Evolutionary conservation across 2,113 vertebrate species (phyloP).

Genomic region (Heptranchias perlo): DNA sequence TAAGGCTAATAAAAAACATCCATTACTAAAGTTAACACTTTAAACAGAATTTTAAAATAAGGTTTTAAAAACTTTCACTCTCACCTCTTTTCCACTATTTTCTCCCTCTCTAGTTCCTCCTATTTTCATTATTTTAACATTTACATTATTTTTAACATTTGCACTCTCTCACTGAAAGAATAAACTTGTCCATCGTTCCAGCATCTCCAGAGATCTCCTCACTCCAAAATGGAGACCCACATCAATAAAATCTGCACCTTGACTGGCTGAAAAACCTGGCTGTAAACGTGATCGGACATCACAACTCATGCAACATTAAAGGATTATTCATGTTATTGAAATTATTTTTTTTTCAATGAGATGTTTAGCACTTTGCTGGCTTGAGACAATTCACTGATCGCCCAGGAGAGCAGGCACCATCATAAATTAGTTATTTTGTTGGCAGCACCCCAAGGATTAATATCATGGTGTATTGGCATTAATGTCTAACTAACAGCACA

Average conservation of each 20-base stretch:
- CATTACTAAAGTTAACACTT: neutral
- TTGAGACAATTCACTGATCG: neutral
- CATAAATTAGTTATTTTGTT: neutral
- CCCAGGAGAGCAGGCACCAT: neutral
- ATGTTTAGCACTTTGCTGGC: neutral
- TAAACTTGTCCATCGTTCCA: neutral
- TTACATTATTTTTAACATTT: neutral
- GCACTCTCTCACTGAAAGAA: neutral
- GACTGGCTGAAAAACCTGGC: neutral
- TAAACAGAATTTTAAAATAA: too few relatives aligned
- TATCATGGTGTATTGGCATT: neutral
- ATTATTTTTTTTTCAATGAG: neutral
- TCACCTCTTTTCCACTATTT: neutral
- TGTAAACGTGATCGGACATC: neutral
- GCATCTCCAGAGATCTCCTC: neutral
- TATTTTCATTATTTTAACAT: neutral
- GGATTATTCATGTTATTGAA: neutral
- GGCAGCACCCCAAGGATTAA: neutral
- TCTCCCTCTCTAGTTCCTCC: too few relatives aligned
- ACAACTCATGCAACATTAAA: neutral
- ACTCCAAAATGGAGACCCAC: neutral
- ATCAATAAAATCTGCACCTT: neutral
- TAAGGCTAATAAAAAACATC: neutral
- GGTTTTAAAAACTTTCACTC: neutral
- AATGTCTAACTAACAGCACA: neutral